These are phyloP conservation scores for Drosophila borborema DNA, from an alignment of 2,888 invertebrate genomes.

Conservation along the genomic window DNA sequence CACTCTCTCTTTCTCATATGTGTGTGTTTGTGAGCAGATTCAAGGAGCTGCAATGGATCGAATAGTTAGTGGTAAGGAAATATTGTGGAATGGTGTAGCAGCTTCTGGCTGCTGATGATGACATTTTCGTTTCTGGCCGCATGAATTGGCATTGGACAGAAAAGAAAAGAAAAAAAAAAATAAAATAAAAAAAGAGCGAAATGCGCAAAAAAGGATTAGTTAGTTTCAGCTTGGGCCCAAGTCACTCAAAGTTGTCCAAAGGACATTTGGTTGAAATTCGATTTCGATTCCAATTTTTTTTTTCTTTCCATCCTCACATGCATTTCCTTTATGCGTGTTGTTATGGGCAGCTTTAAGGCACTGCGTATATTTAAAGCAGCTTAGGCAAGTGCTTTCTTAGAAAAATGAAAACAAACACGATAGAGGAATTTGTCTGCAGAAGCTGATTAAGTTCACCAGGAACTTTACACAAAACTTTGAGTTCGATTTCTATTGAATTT, in stretches of 20 bases:
- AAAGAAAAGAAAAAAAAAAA: background rate
- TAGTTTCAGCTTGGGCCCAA: constrained; percentile 60
- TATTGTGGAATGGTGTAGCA: constrained; percentile 20
- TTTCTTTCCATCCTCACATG: constrained; percentile 16
- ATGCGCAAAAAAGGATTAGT: constrained; percentile 77
- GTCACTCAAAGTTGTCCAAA: constrained; percentile 62
- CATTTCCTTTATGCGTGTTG: constrained; percentile 53
- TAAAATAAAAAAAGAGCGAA: constrained; percentile 28
- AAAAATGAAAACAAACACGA: background rate
- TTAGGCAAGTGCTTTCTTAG: background rate
- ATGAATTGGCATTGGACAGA: constrained; percentile 61
- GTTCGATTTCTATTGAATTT: background rate
- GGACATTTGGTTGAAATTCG: constrained; percentile 53
- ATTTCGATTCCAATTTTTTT: constrained; percentile 44
- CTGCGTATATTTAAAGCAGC: constrained; percentile 4
- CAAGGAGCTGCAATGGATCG: constrained; percentile 57
- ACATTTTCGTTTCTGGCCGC: constrained; percentile 74
- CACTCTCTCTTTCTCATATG: background rate
- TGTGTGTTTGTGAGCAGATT: constrained; percentile 41
- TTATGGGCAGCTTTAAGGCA: constrained; percentile 28
- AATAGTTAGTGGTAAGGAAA: constrained; percentile 20
- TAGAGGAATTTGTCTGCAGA: background rate
- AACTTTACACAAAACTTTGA: background rate
- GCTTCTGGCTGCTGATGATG: constrained; percentile 71
- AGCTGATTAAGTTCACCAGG: background rate